phyloP scores from a whole-genome alignment of 2,888 invertebrate species.

The Desoria tigrina region DNA sequence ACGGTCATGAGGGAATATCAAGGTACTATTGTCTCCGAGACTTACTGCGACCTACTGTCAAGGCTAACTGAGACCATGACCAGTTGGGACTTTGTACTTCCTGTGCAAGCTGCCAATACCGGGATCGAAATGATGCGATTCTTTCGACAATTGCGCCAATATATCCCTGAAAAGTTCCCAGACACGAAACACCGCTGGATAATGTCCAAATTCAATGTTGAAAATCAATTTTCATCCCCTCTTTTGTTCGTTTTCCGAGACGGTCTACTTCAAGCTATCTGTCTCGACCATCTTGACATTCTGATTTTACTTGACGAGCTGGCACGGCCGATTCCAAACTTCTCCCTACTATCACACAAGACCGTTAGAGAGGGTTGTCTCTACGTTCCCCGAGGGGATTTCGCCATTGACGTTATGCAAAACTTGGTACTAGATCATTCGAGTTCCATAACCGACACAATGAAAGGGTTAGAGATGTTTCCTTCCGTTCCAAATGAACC shows the following conservation, averaged over 20 bases:
- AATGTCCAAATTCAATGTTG: conserved; percentile 2
- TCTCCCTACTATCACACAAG: neutral
- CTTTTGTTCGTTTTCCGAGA: conserved; percentile 17
- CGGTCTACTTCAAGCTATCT: conserved; percentile 15
- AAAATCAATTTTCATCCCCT: conserved; percentile 10
- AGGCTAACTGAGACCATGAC: neutral
- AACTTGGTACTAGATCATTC: conserved; percentile 17
- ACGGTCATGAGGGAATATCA: conserved; percentile 1
- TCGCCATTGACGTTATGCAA: conserved; percentile 15
- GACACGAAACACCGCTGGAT: neutral
- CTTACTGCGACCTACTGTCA: conserved; percentile 11
- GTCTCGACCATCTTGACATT: conserved; percentile 24
- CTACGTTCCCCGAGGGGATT: conserved; percentile 18
- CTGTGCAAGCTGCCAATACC: conserved; percentile 11
- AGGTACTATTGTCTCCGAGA: conserved; percentile 9
- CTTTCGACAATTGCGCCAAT: conserved; percentile 1
- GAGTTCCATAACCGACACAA: conserved; percentile 13
- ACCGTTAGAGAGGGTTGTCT: neutral
- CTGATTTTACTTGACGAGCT: conserved; percentile 17
- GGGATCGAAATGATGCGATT: conserved; percentile 16
- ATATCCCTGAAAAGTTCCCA: conserved; percentile 4
- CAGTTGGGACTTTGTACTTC: conserved; percentile 18
- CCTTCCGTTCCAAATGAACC: neutral
- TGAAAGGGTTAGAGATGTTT: neutral
- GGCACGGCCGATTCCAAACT: neutral